These are phyloP conservation scores for Chaetophractus vellerosus DNA, from an alignment of 2,797 vertebrate genomes.

Conservation along the genomic window DNA sequence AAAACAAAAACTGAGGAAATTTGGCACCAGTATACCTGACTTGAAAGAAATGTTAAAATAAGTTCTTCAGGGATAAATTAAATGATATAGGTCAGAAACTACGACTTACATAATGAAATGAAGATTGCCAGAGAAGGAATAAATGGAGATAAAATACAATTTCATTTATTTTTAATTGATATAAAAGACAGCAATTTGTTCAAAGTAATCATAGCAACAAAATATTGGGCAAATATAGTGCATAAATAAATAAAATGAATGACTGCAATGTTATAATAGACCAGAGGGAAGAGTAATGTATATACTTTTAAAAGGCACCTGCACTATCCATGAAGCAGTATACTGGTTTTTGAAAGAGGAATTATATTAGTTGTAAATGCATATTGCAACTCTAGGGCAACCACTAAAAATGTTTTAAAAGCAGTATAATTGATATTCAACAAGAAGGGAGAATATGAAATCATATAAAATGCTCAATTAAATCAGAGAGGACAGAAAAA, in stretches of 20 bases:
- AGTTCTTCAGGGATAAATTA: background rate
- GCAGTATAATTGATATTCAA: background rate
- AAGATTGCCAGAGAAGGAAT: background rate
- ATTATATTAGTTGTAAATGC: too few relatives aligned
- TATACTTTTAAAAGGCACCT: accelerated
- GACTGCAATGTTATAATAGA: accelerated
- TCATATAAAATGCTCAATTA: background rate
- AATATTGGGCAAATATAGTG: accelerated
- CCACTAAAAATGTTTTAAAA: background rate
- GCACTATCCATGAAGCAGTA: accelerated
- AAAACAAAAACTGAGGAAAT: background rate
- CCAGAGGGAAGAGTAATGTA: accelerated
- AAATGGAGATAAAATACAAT: too few relatives aligned
- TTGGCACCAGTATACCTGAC: background rate
- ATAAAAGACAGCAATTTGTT: too few relatives aligned
- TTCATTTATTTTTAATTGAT: too few relatives aligned
- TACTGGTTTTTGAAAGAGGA: accelerated
- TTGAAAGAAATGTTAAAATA: background rate
- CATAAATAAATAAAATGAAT: accelerated
- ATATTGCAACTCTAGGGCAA: background rate
- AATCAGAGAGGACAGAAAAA: background rate
- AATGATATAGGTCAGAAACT: accelerated
- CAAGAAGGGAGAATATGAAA: background rate
- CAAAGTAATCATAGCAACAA: accelerated
- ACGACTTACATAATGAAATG: background rate